Base-by-base conservation (phyloP, 1,140 invertebrate species). In the Homalodisca vitripennis region DNA sequence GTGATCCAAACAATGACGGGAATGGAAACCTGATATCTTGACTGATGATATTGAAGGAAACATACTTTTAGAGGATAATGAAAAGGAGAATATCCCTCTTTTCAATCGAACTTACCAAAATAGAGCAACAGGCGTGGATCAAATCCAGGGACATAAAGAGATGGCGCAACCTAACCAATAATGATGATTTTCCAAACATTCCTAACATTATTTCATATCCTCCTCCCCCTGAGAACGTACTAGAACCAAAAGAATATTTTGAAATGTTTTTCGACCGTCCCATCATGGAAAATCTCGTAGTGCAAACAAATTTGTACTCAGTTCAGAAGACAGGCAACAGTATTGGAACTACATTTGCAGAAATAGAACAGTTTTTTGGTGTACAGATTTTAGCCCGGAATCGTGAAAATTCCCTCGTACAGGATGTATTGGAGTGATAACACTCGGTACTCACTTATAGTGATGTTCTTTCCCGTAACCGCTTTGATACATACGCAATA, bases 401-500 rank as follows among this genome's bases (percentile, higher is more conserved):
- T 66, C 41, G 31, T 66, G 24, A 31, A 46, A 24, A 66, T 66
- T 29, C 31, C 1, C 22, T 41, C 22, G 24, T 66, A 66, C 41
- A 32, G 63, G 13, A 66, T 31, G 63, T 66, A 66, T 41, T n/a
- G n/a, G n/a, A n/a, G n/a, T n/a, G n/a, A n/a, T n/a, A n/a, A n/a
- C n/a, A n/a, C n/a, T n/a, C 24, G 65, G 20, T 71, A 48, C 60
- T 14, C 26, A 26, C 64, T 46, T 24, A 68, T 72, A 41, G 71
- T 24, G 57, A 68, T 51, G 62, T 48, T 14, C 70, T 68, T 63
- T 6, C 22, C 20, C 27, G 69, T 14, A 71, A 70, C 57, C 64
- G 65, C 10, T 72, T 72, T 72, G 64, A 68, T 22, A 64, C 22
- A 13, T 70, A 27, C 27, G 55, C 27, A 62, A 20, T 17, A 67